A percentile compares a stretch with the other conserved stretches of the same genome.
These are phyloP conservation scores for Drosophila siamana DNA, from an alignment of 2,888 invertebrate species.

Conservation along the genomic window DNA sequence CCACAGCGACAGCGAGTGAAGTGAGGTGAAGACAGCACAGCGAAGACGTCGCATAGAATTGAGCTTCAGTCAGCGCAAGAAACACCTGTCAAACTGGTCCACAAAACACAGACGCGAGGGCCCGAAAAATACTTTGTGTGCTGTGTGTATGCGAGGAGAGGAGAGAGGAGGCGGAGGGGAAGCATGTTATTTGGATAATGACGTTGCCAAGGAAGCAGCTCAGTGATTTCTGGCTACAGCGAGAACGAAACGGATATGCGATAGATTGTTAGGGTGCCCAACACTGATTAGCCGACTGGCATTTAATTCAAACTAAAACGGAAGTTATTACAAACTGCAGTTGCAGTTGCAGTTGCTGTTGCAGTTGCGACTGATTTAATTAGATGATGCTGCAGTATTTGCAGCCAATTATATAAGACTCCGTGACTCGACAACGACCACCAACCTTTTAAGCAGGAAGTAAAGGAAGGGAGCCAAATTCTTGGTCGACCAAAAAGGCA, in stretches of 20 bases:
- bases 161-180: background rate
- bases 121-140: slow-evolving; percentile 48
- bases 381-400: slow-evolving; percentile 73
- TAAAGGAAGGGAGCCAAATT: slow-evolving; percentile 24
- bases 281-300: slow-evolving; percentile 67
- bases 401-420: slow-evolving; percentile 49
- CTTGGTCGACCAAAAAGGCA: too few species aligned
- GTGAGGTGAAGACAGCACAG: slow-evolving; percentile 24
- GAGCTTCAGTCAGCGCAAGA: slow-evolving; percentile 81
- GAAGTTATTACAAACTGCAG: slow-evolving; percentile 72
- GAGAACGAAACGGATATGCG: slow-evolving; percentile 76
- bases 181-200: slow-evolving; percentile 61
- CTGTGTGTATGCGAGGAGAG: too few species aligned
- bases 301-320: slow-evolving; percentile 78
- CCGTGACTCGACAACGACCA: slow-evolving; percentile 39
- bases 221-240: slow-evolving; percentile 64
- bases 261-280: slow-evolving; percentile 19
- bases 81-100: slow-evolving; percentile 85
- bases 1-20: too few species aligned
- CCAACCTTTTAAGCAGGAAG: slow-evolving; percentile 62
- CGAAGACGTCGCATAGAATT: slow-evolving; percentile 75
- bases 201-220: slow-evolving; percentile 67
- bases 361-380: slow-evolving; percentile 66
- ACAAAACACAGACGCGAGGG: slow-evolving; percentile 45
- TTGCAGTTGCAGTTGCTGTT: slow-evolving; percentile 28